These are phyloP conservation scores for Pollicipes pollicipes DNA, from an alignment of 1,140 invertebrate species.

Conservation along the genomic window DNA sequence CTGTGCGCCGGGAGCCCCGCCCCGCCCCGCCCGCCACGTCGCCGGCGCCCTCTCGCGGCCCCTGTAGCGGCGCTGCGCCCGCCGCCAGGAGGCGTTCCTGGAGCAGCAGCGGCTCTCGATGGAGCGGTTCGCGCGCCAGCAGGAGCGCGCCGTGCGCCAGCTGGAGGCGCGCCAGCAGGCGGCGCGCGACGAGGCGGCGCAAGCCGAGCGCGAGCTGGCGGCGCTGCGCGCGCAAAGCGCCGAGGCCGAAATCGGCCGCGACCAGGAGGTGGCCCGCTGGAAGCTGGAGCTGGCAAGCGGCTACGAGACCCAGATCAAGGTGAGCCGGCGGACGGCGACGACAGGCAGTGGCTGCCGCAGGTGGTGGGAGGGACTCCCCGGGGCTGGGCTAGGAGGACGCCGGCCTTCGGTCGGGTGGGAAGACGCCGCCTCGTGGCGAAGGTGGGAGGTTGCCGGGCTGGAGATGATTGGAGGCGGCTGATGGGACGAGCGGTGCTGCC, in stretches of 20 bases:
- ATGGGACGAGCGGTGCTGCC: background rate
- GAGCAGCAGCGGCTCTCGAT: background rate
- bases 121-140: background rate
- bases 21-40: too few relatives aligned
- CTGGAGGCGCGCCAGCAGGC: background rate
- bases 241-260: background rate
- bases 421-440: too few relatives aligned
- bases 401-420: too few relatives aligned
- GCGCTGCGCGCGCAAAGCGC: background rate
- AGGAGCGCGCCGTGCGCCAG: background rate
- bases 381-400: too few relatives aligned
- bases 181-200: background rate
- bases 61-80: background rate
- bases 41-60: too few relatives aligned
- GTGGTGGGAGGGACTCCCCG: too few relatives aligned
- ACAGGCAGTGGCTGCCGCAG: too few relatives aligned
- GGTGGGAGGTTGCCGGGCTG: too few relatives aligned
- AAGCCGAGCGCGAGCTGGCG: background rate
- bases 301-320: background rate
- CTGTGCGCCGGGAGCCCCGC: too few relatives aligned
- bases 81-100: background rate
- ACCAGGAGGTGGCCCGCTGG: slow-evolving; percentile 1
- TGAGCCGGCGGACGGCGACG: background rate
- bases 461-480: background rate
- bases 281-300: background rate